Evolutionary conservation across 2,888 invertebrate genomes (phyloP).

Genomic region (Buathra laborator): DNA sequence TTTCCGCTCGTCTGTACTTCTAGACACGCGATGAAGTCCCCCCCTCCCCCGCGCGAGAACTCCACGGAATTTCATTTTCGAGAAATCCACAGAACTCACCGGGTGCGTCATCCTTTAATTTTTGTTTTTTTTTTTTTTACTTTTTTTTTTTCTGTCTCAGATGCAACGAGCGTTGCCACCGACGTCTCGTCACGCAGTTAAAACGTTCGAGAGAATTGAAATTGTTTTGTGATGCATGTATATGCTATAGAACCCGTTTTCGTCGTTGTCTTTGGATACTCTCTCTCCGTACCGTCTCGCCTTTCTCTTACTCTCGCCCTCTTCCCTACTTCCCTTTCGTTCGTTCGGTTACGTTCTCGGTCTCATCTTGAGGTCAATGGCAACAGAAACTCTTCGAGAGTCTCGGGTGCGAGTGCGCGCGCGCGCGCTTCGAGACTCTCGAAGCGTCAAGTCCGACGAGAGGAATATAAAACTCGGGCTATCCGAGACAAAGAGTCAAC

Average conservation of each 20-base stretch:
- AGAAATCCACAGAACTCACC: slow-evolving; percentile 28
- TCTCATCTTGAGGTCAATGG: slow-evolving; percentile 70
- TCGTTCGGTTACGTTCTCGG: slow-evolving; percentile 49
- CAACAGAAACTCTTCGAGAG: slow-evolving; percentile 51
- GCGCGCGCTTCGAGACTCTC: slow-evolving; percentile 68
- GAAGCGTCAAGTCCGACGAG: slow-evolving; percentile 71
- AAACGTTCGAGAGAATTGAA: slow-evolving; percentile 31
- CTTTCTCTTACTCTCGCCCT: slow-evolving; percentile 49
- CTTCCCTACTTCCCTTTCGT: slow-evolving; percentile 61
- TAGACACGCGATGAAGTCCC: slow-evolving; percentile 46
- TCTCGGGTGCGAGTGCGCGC: slow-evolving; percentile 60
- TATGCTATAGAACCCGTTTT: slow-evolving; percentile 57
- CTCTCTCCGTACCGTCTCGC: slow-evolving; percentile 13
- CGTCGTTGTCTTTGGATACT: slow-evolving; percentile 49
- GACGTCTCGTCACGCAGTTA: slow-evolving; percentile 37
- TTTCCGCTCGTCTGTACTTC: slow-evolving; percentile 23
- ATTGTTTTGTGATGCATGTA: slow-evolving; percentile 37
- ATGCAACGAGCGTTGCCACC: neutral
- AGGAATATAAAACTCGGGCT: slow-evolving; percentile 15
- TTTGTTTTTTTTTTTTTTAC: slow-evolving; percentile 25
- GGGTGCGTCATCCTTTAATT: slow-evolving; percentile 21
- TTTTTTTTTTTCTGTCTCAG: slow-evolving; percentile 36
- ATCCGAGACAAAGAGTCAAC: neutral
- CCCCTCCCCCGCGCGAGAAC: neutral
- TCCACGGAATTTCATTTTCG: slow-evolving; percentile 17